Evolutionary conservation across 1,140 invertebrate genomes (phyloP).

Genomic region (Pseudomyrmex pallidus): DNA sequence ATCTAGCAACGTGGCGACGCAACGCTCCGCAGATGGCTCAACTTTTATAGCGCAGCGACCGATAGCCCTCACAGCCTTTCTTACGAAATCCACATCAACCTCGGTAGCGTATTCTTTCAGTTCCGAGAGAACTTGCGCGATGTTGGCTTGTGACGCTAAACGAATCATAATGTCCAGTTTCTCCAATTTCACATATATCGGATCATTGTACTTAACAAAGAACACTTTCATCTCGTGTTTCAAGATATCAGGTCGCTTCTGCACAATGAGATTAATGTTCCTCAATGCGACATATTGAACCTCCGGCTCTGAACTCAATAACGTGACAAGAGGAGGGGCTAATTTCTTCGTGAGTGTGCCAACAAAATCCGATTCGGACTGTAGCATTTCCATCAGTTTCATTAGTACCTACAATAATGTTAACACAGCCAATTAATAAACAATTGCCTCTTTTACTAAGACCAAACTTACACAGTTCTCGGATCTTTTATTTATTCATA

Average conservation of each 20-base stretch:
- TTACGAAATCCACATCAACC: conserved; percentile 99
- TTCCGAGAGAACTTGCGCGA: conserved; percentile 99
- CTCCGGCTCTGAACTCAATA: conserved; percentile 99
- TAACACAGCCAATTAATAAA: conserved; percentile 1
- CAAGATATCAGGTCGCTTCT: conserved; percentile 99
- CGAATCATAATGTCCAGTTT: conserved; percentile 99
- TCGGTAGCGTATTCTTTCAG: conserved; percentile 99
- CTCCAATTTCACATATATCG: conserved; percentile 99
- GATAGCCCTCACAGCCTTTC: conserved; percentile 99
- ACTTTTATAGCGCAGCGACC: conserved; percentile 99
- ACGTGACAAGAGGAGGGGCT: conserved; percentile 98
- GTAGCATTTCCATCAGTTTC: conserved; percentile 99
- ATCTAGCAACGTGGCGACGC: conserved; percentile 99
- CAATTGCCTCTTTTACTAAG: background rate
- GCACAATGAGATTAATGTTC: conserved; percentile 99
- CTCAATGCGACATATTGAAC: conserved; percentile 99
- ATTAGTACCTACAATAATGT: conserved; percentile 89
- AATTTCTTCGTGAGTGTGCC: conserved; percentile 97
- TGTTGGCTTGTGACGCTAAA: conserved; percentile 98
- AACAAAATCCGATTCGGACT: conserved; percentile 97
- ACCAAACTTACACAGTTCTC: background rate
- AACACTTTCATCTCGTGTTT: conserved; percentile 99
- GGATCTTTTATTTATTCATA: background rate
- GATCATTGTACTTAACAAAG: conserved; percentile 99
- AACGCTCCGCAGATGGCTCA: conserved; percentile 98